Evolutionary conservation across 2,888 invertebrate species (phyloP), one percentile per base, ranked within the genome.

Genomic region (Phortica magna): DNA sequence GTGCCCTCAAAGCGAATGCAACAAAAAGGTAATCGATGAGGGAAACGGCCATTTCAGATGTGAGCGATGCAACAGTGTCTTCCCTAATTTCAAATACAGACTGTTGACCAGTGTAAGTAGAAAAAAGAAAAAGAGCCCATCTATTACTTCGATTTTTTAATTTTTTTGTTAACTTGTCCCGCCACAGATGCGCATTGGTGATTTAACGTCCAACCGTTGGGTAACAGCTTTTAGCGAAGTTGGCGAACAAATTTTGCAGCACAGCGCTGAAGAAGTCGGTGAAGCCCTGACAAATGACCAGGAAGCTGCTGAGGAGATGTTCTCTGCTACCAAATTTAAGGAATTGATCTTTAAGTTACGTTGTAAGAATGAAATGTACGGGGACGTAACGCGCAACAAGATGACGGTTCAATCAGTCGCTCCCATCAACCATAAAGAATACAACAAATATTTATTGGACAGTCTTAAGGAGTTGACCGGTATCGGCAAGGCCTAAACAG

Each of bases 11-110:
- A 94, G 95, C 1, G 95, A 95, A 73, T 99, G 99, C 92, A 98
- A 98, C 91, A 99, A 99, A 92, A 99, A 99, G 92, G 93, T 99
- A 0, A 93, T 97, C 9, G 98, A 99, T 91, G 94, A 96, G 88
- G 95, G 95, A 80, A 97, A 97, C 88, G 97, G 97, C 0, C 93
- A 95, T 89, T 99, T 95, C 92, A 94, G 98, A 74, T 99, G 99
- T 92, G 99, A 99, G 91, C 99, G 99, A 92, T 99, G 99, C 91
- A 95, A 95, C 87, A 93, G 94, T 75, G 97, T 97, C 81, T 96
- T 94, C 90, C 95, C 96, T 0, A 95, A 95, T 83, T 99, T 95
- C 91, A 97, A 97, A 88, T 97, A 97, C 92, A 94, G 98, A 64
- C 92, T 98, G 81, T 93, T 99, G 74, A 91, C 97, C 39, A 94